Base-by-base conservation (phyloP, 2,797 vertebrate species). In the Pangasius mekongensis region DNA sequence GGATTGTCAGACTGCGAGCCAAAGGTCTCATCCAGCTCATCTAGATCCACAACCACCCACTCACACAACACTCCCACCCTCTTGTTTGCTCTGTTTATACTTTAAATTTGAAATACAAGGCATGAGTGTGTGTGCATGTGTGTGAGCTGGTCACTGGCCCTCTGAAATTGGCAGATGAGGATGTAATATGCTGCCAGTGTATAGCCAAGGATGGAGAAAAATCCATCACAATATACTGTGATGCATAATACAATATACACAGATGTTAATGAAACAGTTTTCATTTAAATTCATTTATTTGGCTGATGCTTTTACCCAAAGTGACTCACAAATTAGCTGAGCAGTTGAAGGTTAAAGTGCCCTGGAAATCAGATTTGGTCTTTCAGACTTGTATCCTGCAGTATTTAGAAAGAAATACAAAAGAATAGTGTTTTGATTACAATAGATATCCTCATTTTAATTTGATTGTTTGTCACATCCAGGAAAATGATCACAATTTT, bases 1-100 rank as follows among this genome's bases (percentile, higher is more conserved):
- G 64, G 64, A 71, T 84, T 84, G 83, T 69, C 82, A 83, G 82
- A 30, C 82, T 77, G 47, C 7, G 16, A 78, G 71, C 24, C 39
- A 36, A 64, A 77, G 56, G 30, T 64, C 81, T 77, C 69, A 64
- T 62, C 81, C 54, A 52, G 30, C 60, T 66, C 62, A 22, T 76
- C 56, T 67, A 49, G 52, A 67, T 67, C 82, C 62, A 67, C 62
- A 83, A 24, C n/a, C 43, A 52, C 56, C 60, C 30, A 1, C 58
- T 27, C 52, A 49, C n/a, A 52, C 27, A n/a, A 71, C 62, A 56
- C 62, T 64, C 27, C 33, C n/a, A 49, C 56, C 69, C 16, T 71
- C 13, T 71, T 36, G 22, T 62, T 76, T 10, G 36, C 33, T 33
- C 10, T 74, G 27, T 83, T 47, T 33, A 33, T 83, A 66, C 62